phyloP scores from a whole-genome alignment of 2,113 vertebrate genomes.

The Hepsetus odoe region DNA sequence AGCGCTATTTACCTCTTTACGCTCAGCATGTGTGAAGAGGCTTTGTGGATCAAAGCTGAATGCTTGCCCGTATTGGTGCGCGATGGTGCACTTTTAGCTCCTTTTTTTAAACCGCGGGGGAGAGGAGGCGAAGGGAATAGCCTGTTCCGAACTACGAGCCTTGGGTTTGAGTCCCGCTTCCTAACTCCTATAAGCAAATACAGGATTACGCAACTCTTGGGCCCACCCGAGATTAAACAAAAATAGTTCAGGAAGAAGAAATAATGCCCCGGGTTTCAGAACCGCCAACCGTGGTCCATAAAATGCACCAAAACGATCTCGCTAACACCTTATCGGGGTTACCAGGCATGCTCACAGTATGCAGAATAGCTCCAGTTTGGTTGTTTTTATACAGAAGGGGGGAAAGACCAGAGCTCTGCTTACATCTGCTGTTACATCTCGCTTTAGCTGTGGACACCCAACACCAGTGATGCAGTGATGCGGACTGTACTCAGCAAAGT shows the following conservation, averaged over 20 bases:
- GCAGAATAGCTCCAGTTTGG: neutral
- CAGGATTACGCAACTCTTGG: constrained; percentile 44
- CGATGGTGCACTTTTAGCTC: constrained; percentile 23
- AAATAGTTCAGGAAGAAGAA: constrained; percentile 44
- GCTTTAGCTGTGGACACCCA: neutral
- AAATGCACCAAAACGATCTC: neutral
- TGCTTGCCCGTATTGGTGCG: constrained; percentile 60
- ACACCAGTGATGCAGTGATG: neutral
- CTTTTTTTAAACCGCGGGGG: constrained; percentile 35
- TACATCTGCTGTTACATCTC: no score
- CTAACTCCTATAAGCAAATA: constrained; percentile 55
- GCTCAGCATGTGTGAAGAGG: constrained; percentile 50
- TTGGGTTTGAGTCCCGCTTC: constrained; percentile 57
- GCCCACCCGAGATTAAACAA: constrained; percentile 18
- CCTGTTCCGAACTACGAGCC: constrained; percentile 58
- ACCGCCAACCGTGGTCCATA: neutral
- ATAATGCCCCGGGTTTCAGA: constrained; percentile 5
- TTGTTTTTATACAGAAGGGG: neutral
- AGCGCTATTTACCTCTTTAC: constrained; percentile 57
- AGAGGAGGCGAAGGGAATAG: constrained; percentile 54
- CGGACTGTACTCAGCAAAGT: constrained; percentile 58
- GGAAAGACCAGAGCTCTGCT: neutral
- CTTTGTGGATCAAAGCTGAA: constrained; percentile 67
- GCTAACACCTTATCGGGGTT: neutral
- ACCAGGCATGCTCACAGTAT: neutral